Percentiles rank a stretch among this genome's conserved stretches.
Conservation (phyloP, 2,113 vertebrate genomes). For the Potamarius usumacintae region DNA sequence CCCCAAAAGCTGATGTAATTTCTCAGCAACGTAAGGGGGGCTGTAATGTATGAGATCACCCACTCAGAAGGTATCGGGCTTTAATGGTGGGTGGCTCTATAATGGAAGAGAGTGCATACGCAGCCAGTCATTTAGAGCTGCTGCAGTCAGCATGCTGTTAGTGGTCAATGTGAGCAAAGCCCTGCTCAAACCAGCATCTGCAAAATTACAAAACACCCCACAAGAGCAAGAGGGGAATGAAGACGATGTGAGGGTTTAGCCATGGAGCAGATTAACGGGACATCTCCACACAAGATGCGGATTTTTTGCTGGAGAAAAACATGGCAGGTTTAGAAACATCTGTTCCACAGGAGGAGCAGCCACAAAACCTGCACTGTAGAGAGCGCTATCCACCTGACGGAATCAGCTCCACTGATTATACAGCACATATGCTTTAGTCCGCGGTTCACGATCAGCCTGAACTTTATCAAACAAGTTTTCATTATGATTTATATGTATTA, state of each 20-base stretch:
- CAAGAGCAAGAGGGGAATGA: not conserved
- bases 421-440: not conserved
- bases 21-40: constrained; percentile 13
- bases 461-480: not conserved
- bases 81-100: constrained; percentile 42
- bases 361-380: not conserved
- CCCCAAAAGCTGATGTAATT: constrained; percentile 21
- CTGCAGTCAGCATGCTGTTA: constrained; percentile 36
- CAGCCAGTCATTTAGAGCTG: constrained; percentile 22
- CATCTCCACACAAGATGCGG: not conserved
- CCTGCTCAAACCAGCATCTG: constrained; percentile 5
- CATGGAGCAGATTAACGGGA: not conserved
- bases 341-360: constrained; percentile 36
- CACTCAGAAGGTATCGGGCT: constrained; percentile 31
- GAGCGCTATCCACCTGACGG: not conserved
- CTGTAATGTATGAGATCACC: constrained; percentile 48
- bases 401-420: not conserved
- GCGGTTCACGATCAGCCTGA: not conserved
- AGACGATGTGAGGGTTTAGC: constrained; percentile 24
- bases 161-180: constrained; percentile 41
- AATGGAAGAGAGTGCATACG: constrained; percentile 37
- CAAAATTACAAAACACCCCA: not conserved
- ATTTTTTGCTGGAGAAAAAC: constrained; percentile 15
- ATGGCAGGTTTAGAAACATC: constrained; percentile 34
- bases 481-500: not conserved